Conservation (phyloP, 2,113 vertebrate species). For the Lycocorax pyrrhopterus region DNA sequence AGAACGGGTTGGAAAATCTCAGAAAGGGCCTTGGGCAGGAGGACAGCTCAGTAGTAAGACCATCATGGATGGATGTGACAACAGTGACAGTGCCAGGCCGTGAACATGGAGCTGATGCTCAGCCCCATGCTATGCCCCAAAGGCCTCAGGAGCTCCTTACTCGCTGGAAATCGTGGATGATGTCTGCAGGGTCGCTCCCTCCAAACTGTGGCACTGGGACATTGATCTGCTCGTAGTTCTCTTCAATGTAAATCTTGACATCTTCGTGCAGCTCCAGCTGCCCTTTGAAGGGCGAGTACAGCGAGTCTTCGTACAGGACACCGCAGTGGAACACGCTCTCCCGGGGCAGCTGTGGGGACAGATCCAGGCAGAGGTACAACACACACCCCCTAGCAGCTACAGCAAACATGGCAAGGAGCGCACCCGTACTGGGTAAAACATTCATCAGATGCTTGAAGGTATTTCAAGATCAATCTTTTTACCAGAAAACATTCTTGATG, state of each 20-base stretch:
- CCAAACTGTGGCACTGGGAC: conserved; percentile 88
- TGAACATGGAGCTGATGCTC: neutral
- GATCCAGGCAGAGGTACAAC: neutral
- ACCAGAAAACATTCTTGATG: neutral
- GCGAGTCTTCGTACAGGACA: conserved; percentile 84
- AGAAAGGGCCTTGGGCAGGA: neutral
- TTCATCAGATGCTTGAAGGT: neutral
- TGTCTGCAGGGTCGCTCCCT: conserved; percentile 88
- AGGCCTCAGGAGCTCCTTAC: conserved; percentile 66
- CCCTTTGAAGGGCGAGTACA: conserved; percentile 75
- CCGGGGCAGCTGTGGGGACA: conserved; percentile 74
- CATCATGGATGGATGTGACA: accelerated
- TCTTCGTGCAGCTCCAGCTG: conserved; percentile 89
- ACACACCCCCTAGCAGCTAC: neutral
- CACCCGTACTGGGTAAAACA: neutral
- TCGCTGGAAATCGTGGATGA: conserved; percentile 93
- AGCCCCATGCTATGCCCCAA: accelerated
- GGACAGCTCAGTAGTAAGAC: neutral
- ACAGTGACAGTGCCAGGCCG: neutral
- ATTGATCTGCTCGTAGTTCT: conserved; percentile 90
- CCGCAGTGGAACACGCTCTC: conserved; percentile 88
- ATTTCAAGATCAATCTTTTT: neutral
- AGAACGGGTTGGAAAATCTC: neutral
- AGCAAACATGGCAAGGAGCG: neutral
- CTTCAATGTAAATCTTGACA: conserved; percentile 87